Percentiles rank a stretch among this genome's conserved stretches.
Conservation (phyloP, 2,797 vertebrate species). For the Cottoperca gobio region DNA sequence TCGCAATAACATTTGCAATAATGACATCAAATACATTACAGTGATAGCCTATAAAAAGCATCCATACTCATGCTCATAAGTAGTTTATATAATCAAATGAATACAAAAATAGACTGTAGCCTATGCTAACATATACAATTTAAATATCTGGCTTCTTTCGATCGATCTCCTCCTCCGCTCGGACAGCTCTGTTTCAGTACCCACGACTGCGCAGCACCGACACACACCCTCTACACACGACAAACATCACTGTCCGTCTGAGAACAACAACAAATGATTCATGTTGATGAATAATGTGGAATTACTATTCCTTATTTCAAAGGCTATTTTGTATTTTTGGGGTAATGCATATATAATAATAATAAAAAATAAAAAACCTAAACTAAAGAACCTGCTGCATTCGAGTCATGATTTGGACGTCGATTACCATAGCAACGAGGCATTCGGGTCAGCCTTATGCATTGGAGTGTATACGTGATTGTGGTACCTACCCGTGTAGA, state of each 20-base stretch:
- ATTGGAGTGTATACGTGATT: background rate
- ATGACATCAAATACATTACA: background rate
- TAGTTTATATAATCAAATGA: accelerated
- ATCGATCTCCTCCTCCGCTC: no score
- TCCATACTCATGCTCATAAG: no score
- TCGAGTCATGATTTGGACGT: no score
- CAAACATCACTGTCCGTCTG: background rate
- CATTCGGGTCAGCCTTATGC: no score
- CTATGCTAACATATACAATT: background rate
- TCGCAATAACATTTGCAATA: no score
- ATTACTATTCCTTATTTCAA: no score
- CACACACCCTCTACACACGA: background rate
- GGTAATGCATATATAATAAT: no score
- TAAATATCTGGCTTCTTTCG: background rate
- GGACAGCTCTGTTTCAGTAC: no score
- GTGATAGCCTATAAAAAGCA: background rate
- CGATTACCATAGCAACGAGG: no score
- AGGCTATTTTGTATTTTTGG: no score
- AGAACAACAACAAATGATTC: background rate
- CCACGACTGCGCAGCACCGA: background rate
- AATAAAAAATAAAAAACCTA: no score
- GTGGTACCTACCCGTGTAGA: conserved; percentile 83
- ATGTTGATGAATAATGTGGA: background rate
- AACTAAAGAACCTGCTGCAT: no score
- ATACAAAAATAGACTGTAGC: background rate